phyloP scores from a whole-genome alignment of 2,888 invertebrate species.

The Omphaloscelis lunosa region DNA sequence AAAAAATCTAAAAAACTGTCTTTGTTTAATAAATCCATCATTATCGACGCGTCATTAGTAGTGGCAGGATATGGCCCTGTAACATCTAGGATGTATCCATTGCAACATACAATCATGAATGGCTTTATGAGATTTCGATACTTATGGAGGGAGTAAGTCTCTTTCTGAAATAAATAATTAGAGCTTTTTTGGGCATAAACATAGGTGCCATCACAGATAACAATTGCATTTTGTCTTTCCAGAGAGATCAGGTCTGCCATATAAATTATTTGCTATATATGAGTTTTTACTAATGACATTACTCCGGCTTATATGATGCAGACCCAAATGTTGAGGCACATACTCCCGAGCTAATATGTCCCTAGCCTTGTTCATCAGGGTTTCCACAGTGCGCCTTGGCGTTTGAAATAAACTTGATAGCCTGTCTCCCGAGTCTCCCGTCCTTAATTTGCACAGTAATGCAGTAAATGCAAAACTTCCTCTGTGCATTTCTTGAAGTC shows the following conservation, averaged over 20 bases:
- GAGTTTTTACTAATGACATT: conserved; percentile 31
- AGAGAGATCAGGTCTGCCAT: conserved; percentile 28
- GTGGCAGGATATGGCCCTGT: conserved; percentile 32
- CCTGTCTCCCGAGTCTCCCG: too few relatives aligned
- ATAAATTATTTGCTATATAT: conserved; percentile 30
- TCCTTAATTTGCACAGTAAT: too few relatives aligned
- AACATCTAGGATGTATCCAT: conserved; percentile 35
- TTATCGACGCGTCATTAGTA: conserved; percentile 25
- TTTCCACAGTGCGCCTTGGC: too few relatives aligned
- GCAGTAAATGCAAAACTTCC: too few relatives aligned
- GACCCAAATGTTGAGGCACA: too few relatives aligned
- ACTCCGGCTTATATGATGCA: conserved; percentile 34
- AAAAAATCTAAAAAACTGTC: conserved; percentile 24
- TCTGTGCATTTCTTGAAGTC: too few relatives aligned
- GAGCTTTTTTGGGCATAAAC: conserved; percentile 35
- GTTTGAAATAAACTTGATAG: too few relatives aligned
- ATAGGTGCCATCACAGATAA: conserved; percentile 37
- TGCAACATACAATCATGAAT: conserved; percentile 28
- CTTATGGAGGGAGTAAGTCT: conserved; percentile 12
- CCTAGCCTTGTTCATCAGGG: too few relatives aligned
- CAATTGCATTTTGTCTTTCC: conserved; percentile 24
- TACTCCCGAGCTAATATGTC: too few relatives aligned
- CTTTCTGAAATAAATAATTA: conserved; percentile 14
- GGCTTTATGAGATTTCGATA: conserved; percentile 23
- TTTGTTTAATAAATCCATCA: conserved; percentile 24